Percentiles rank a stretch among this genome's conserved stretches.
These are phyloP conservation scores for Drosophila sechellia DNA, from an alignment of 1,140 invertebrate genomes.

Conservation along the genomic window DNA sequence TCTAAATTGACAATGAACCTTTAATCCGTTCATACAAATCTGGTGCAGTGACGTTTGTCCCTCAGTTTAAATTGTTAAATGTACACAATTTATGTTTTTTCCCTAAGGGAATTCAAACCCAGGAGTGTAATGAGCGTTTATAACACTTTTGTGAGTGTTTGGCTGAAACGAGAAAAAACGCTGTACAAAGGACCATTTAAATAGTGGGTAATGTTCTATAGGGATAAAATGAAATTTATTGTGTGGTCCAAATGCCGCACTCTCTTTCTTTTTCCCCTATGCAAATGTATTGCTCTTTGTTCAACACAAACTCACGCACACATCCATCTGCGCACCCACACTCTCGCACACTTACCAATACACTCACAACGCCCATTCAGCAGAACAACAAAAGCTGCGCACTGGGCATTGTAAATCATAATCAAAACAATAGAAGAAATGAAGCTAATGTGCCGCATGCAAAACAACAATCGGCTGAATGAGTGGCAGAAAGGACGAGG, in stretches of 20 bases:
- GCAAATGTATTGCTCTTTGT: conserved; percentile 64
- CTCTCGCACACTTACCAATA: background rate
- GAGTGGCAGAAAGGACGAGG: conserved; percentile 11
- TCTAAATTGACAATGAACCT: background rate
- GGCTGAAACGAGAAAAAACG: background rate
- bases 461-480: conserved; percentile 41
- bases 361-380: conserved; percentile 57
- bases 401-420: conserved; percentile 82
- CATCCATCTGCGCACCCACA: conserved; percentile 11
- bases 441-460: conserved; percentile 76
- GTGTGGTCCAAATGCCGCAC: conserved; percentile 50
- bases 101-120: background rate
- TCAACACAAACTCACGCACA: conserved; percentile 42
- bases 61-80: too few species aligned
- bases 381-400: conserved; percentile 72
- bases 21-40: background rate
- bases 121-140: conserved; percentile 59
- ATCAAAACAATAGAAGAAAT: conserved; percentile 84
- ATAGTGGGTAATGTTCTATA: conserved; percentile 41
- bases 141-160: conserved; percentile 27
- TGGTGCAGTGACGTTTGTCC: too few species aligned
- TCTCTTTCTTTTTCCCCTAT: conserved; percentile 21
- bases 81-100: background rate
- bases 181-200: conserved; percentile 42
- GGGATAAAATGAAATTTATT: conserved; percentile 72